Evolutionary conservation across 2,888 invertebrate genomes (phyloP).

Genomic region (Cordylochernes scorpioides): DNA sequence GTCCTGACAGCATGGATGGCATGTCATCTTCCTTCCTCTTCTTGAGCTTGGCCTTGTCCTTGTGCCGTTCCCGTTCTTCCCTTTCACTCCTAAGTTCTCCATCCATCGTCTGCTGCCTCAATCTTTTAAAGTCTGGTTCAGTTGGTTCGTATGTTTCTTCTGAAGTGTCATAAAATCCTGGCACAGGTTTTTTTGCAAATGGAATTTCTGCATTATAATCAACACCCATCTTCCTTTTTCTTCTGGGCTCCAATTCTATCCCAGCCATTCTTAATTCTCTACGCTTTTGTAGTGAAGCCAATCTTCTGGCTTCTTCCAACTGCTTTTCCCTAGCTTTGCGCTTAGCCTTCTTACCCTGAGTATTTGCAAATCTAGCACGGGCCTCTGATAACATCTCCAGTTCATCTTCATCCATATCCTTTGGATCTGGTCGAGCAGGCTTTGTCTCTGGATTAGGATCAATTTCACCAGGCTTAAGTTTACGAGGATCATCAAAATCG

Average conservation of each 20-base stretch:
- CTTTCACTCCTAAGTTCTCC: slow-evolving; percentile 67
- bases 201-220: slow-evolving; percentile 94
- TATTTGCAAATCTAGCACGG: slow-evolving; percentile 87
- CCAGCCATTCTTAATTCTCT: slow-evolving; percentile 89
- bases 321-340: slow-evolving; percentile 78
- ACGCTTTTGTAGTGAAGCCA: slow-evolving; percentile 91
- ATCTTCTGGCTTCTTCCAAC: slow-evolving; percentile 76
- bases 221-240: slow-evolving; percentile 45
- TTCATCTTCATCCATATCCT: slow-evolving; percentile 99
- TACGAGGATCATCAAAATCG: slow-evolving; percentile 86
- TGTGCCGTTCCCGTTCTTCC: slow-evolving; percentile 74
- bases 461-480: slow-evolving; percentile 93
- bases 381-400: slow-evolving; percentile 98
- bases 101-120: slow-evolving; percentile 73
- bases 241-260: slow-evolving; percentile 30
- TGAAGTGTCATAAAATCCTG: slow-evolving; percentile 76
- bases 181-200: slow-evolving; percentile 74
- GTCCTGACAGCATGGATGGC: slow-evolving; percentile 49
- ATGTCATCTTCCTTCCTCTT: slow-evolving; percentile 75
- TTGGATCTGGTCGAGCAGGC: slow-evolving; percentile 92
- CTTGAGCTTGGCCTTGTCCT: slow-evolving; percentile 82
- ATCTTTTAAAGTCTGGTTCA: slow-evolving; percentile 61
- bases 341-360: slow-evolving; percentile 51
- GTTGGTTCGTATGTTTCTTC: slow-evolving; percentile 62
- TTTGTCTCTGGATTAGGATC: slow-evolving; percentile 99